These are phyloP conservation scores for Dasypogon diadema DNA, from an alignment of 2,888 invertebrate species.

Conservation along the genomic window DNA sequence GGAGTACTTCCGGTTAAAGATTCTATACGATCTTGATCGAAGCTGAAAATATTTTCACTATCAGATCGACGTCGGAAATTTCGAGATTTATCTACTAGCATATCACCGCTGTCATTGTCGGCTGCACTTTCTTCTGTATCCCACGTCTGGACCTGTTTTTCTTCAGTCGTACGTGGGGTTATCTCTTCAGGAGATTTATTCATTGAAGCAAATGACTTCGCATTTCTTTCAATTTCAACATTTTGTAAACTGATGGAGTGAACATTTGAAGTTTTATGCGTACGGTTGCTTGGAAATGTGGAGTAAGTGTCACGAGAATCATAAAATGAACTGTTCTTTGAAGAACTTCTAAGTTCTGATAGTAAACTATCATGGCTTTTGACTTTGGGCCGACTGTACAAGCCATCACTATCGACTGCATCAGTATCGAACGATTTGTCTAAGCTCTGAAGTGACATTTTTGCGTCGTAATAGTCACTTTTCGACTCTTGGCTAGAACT, in stretches of 20 bases:
- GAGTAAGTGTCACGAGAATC: slow-evolving; percentile 74
- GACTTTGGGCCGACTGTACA: slow-evolving; percentile 67
- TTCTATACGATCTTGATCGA: slow-evolving; percentile 81
- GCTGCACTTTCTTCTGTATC: slow-evolving; percentile 40
- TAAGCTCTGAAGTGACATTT: slow-evolving; percentile 66
- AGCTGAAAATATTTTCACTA: slow-evolving; percentile 79
- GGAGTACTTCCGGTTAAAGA: slow-evolving; percentile 73
- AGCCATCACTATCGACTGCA: slow-evolving; percentile 60
- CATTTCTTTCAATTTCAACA: slow-evolving; percentile 77
- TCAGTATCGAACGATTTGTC: slow-evolving; percentile 56
- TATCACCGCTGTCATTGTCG: slow-evolving; percentile 62
- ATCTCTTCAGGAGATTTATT: slow-evolving; percentile 64
- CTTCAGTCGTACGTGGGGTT: slow-evolving; percentile 61
- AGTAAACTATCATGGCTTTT: slow-evolving; percentile 74
- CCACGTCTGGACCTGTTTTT: slow-evolving; percentile 65
- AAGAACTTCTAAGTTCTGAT: slow-evolving; percentile 69
- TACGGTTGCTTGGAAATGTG: slow-evolving; percentile 73
- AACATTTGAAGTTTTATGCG: slow-evolving; percentile 73
- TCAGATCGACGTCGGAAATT: slow-evolving; percentile 76
- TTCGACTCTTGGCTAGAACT: slow-evolving; percentile 79
- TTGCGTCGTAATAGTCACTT: slow-evolving; percentile 78
- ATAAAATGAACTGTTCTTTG: slow-evolving; percentile 69
- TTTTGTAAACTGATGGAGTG: slow-evolving; percentile 79
- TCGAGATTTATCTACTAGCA: slow-evolving; percentile 65
- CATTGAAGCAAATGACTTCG: slow-evolving; percentile 63